phyloP scores from a whole-genome alignment of 2,113 vertebrate genomes.

The Gymnobelideus leadbeateri region DNA sequence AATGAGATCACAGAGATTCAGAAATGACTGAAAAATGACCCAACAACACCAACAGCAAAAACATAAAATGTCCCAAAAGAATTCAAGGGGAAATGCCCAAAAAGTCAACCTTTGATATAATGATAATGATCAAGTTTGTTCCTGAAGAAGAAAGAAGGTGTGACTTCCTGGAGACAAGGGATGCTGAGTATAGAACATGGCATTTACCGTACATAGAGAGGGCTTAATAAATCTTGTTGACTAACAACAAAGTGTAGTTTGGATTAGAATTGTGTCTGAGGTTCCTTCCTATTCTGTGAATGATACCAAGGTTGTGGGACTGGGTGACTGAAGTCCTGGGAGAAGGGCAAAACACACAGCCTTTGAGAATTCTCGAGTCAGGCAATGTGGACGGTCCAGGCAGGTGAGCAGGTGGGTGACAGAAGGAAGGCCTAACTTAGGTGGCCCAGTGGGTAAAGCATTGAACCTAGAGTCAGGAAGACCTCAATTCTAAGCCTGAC shows the following conservation, averaged over 20 bases:
- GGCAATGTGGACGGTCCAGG: background rate
- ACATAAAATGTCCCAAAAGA: no score
- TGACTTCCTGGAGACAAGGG: no score
- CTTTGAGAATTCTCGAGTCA: background rate
- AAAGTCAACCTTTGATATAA: no score
- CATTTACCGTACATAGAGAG: background rate
- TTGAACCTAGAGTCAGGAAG: background rate
- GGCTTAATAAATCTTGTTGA: background rate
- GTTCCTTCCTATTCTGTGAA: background rate
- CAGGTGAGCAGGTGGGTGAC: no score
- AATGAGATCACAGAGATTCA: background rate
- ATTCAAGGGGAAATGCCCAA: no score
- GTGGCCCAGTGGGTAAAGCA: background rate
- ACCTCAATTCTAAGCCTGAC: background rate
- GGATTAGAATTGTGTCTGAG: background rate
- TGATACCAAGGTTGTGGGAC: background rate
- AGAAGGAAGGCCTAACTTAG: background rate
- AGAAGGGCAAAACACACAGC: background rate
- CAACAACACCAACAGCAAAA: no score
- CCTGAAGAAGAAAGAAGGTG: no score
- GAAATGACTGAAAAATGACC: no score
- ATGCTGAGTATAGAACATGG: background rate
- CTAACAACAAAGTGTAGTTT: background rate
- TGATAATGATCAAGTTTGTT: no score
- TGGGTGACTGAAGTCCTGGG: no score